These are phyloP conservation scores for Pogona vitticeps DNA, from an alignment of 2,113 vertebrate genomes.

Conservation along the genomic window DNA sequence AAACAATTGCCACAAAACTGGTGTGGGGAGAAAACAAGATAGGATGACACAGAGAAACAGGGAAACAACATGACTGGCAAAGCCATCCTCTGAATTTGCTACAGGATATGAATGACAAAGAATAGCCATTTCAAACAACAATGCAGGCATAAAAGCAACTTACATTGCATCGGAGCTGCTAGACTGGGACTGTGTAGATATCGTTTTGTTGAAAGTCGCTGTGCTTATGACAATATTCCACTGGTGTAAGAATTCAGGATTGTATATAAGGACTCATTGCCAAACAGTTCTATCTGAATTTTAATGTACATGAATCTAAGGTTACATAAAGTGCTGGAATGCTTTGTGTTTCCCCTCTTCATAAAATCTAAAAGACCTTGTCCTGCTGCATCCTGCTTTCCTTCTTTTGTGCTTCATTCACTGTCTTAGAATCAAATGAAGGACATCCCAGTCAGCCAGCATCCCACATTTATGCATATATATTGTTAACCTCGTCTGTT, in stretches of 20 bases:
- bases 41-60: neutral
- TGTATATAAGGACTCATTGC: neutral
- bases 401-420: neutral
- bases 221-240: neutral
- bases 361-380: neutral
- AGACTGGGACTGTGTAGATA: neutral
- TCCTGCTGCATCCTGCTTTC: neutral
- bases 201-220: neutral
- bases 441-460: slow-evolving; percentile 5
- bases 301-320: neutral
- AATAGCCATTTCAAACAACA: neutral
- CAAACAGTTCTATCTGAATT: neutral
- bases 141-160: neutral
- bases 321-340: neutral
- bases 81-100: neutral
- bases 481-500: slow-evolving; percentile 37
- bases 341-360: neutral
- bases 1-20: neutral
- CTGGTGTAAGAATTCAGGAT: neutral
- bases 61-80: neutral
- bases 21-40: neutral
- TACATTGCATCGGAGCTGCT: neutral
- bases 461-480: neutral
- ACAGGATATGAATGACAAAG: neutral
- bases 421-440: neutral